Conservation (phyloP, 2,797 vertebrate species). For the Spinibarbus caldwelli region DNA sequence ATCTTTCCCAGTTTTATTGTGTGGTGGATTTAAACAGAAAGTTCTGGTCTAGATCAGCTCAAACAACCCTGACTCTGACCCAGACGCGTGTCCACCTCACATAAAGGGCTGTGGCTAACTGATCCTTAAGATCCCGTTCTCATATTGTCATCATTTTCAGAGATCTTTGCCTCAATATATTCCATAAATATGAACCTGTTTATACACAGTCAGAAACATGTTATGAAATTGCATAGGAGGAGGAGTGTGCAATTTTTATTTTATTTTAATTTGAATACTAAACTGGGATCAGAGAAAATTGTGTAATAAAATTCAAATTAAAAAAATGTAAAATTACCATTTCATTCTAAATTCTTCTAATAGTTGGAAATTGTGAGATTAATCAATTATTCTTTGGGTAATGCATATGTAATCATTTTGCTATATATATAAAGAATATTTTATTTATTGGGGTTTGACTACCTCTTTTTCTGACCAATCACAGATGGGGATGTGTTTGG, state of each 20-base stretch:
- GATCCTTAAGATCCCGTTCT: slow-evolving; percentile 33
- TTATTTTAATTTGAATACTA: not conserved
- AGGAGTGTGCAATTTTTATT: slow-evolving; percentile 61
- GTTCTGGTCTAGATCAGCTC: slow-evolving; percentile 1
- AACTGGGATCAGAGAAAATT: not conserved
- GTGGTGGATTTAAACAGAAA: not conserved
- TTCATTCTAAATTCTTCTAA: not conserved
- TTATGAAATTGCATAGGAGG: slow-evolving; percentile 59
- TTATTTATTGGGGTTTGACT: not conserved
- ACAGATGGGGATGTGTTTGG: not conserved
- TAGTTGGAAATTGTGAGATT: not conserved
- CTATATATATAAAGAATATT: not conserved
- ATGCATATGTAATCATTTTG: not conserved
- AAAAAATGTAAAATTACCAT: no score
- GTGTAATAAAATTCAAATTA: no score
- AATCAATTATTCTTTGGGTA: not conserved
- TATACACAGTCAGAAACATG: not conserved
- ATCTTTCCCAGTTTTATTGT: not conserved
- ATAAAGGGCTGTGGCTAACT: not conserved
- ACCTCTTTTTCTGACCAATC: not conserved
- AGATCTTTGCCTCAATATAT: not conserved
- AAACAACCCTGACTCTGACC: not conserved
- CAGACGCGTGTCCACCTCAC: not conserved
- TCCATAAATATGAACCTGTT: not conserved
- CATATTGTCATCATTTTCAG: not conserved